Evolutionary conservation across 1,140 invertebrate genomes (phyloP).

Genomic region (Drosophila sp.): DNA sequence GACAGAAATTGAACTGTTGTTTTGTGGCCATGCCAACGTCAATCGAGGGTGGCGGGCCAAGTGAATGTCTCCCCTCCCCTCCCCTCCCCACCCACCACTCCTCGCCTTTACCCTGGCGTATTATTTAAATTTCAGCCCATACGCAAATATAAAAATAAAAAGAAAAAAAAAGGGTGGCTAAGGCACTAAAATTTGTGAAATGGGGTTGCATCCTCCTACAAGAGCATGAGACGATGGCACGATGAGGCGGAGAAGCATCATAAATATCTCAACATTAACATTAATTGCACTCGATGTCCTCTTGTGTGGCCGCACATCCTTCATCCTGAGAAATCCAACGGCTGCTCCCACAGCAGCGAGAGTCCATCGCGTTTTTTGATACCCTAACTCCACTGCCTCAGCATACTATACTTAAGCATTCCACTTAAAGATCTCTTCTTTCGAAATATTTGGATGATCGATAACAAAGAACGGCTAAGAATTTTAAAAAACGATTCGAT

Average conservation of each 20-base stretch:
- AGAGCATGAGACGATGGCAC: neutral
- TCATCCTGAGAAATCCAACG: slow-evolving; percentile 76
- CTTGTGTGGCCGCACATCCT: slow-evolving; percentile 77
- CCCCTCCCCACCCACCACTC: neutral
- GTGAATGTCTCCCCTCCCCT: neutral
- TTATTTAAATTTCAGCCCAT: slow-evolving; percentile 21
- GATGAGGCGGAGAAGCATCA: slow-evolving; percentile 44
- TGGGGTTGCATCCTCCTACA: slow-evolving; percentile 51
- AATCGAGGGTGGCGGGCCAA: slow-evolving; percentile 46
- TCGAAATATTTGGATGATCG: no score
- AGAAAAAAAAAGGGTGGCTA: slow-evolving; percentile 44
- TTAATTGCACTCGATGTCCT: slow-evolving; percentile 83
- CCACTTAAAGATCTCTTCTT: no score
- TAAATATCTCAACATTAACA: slow-evolving; percentile 83
- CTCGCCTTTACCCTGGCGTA: neutral
- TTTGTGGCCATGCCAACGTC: slow-evolving; percentile 57
- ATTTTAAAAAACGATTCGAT: no score
- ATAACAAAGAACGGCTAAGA: no score
- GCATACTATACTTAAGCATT: no score
- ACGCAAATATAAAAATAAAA: slow-evolving; percentile 30
- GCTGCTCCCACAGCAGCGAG: slow-evolving; percentile 50
- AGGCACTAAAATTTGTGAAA: slow-evolving; percentile 31
- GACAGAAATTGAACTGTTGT: slow-evolving; percentile 77
- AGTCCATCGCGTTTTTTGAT: neutral
- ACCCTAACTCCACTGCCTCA: neutral